phyloP scores from a whole-genome alignment of 1,140 invertebrate species.

The Atta cephalotes region DNA sequence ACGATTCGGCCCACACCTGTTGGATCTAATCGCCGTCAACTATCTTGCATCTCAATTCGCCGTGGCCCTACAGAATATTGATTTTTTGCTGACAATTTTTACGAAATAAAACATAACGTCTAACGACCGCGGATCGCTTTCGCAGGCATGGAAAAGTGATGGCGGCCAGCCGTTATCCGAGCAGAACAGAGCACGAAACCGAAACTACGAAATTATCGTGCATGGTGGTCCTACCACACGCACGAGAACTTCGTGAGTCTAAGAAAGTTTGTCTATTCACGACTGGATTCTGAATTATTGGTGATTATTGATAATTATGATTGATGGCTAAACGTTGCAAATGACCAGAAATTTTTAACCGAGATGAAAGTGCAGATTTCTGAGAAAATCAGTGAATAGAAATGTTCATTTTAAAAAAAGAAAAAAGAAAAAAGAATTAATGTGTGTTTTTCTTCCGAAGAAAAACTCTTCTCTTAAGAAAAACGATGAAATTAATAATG shows the following conservation, averaged over 20 bases:
- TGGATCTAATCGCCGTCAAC: conserved; percentile 78
- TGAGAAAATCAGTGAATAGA: conserved; percentile 22
- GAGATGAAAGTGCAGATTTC: conserved; percentile 22
- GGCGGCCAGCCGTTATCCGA: conserved; percentile 4
- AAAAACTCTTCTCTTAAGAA: background rate
- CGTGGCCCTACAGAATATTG: conserved; percentile 71
- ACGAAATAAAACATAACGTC: conserved; percentile 44
- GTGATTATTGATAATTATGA: no score
- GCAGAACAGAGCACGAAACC: conserved; percentile 10
- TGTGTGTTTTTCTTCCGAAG: background rate
- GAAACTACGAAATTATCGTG: conserved; percentile 55
- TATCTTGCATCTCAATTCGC: conserved; percentile 79
- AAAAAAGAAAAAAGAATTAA: background rate
- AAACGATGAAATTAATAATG: background rate
- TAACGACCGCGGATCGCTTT: conserved; percentile 68
- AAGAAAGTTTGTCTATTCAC: conserved; percentile 57
- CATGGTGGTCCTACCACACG: conserved; percentile 61
- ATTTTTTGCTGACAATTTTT: conserved; percentile 73
- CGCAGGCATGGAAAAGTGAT: conserved; percentile 8
- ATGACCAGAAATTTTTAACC: conserved; percentile 18
- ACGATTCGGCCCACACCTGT: conserved; percentile 70
- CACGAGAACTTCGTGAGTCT: conserved; percentile 39
- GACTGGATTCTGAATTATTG: conserved; percentile 10
- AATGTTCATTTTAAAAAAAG: conserved; percentile 16
- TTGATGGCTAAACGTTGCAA: conserved; percentile 18